Evolutionary conservation across 2,797 vertebrate species (phyloP), one percentile per base, ranked within the genome.

Genomic region (Hypotaenidia okinawae): DNA sequence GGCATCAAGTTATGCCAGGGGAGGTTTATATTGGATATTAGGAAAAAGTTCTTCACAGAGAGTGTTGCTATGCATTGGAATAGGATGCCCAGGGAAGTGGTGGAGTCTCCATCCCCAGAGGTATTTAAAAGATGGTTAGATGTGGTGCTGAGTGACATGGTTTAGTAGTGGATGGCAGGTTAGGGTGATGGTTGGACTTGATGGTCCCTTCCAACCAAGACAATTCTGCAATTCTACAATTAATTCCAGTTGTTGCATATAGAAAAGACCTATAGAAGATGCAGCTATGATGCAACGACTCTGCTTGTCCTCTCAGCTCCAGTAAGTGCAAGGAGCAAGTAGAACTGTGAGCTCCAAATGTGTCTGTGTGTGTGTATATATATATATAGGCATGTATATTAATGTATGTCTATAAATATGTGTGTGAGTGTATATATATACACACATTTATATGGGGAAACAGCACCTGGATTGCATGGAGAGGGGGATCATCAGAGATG

Each of bases 371-470:
- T 51, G 9, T 11, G n/a, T 33, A 5, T 43, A 3, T 5, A 22
- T 33, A 2, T 10, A 37, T 37, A 3, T 5, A 22, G 13, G 3
- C 13, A 6, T 39, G 0, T n/a, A 2, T 66, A 27, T 43, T 21
- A 37, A 12, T 25, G 7, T 47, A 6, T 9, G 35, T 59, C 7
- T 45, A 64, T 62, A 80, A 43, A 54, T 47, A 14, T 13, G 3
- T 37, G 4, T 28, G 5, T 58, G 2, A 45, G 43, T 45, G 2
- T 43, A 5, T 73, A 10, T 27, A 55, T 27, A 55, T 28, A 28
- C 21, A 18, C 18, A 57, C 4, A 70, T 49, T 28, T 30, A 24
- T 37, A 49, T 6, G 24, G 10, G 16, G 28, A 85, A 93, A 45
- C 17, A 57, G 24, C 15, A 66, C n/a, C 41, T 72, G 7, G 13